Base-by-base conservation (phyloP, 37 sponge, comb jelly and placozoan genomes). In the Chondrosia reniformis region DNA sequence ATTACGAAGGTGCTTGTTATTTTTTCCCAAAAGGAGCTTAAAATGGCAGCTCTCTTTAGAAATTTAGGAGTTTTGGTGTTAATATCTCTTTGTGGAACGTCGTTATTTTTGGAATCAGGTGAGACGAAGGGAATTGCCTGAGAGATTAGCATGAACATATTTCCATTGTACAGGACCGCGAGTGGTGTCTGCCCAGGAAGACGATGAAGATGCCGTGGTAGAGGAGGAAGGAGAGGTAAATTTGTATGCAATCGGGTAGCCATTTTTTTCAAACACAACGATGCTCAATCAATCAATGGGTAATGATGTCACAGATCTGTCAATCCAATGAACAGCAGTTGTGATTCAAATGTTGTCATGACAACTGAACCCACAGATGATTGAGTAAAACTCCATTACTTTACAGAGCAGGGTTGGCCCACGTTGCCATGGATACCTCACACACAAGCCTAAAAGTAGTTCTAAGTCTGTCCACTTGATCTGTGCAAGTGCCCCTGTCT, bases 281-380 rank as follows among this genome's bases (percentile, higher is more conserved):
- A 74, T 10, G 84, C 59, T 31, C 71, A 85, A 33, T 55, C 85
- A 4, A 74, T 85, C 24, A 78, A 59, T 54, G 59, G 78, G 59
- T 61, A 40, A 57, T 33, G 76, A 75, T 13, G 63, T 28, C 63
- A 33, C 32, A n/a, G 37, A 45, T 75, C 72, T 69, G 72, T 69
- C 72, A 69, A 69, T 69, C 72, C 72, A 36, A 69, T 69, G 72
- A 69, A 21, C 39, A n/a, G n/a, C n/a, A n/a, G n/a, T n/a, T n/a
- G n/a, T n/a, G n/a, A n/a, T n/a, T n/a, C n/a, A n/a, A n/a, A n/a
- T n/a, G n/a, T n/a, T n/a, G n/a, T n/a, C n/a, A n/a, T n/a, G n/a
- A n/a, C n/a, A n/a, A n/a, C n/a, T n/a, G n/a, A n/a, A n/a, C n/a
- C n/a, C n/a, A n/a, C n/a, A n/a, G n/a, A n/a, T n/a, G n/a, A n/a